Percentiles rank a stretch among this genome's conserved stretches.
Conservation (phyloP, 2,797 vertebrate genomes). For the Gymnothorax javanicus region DNA sequence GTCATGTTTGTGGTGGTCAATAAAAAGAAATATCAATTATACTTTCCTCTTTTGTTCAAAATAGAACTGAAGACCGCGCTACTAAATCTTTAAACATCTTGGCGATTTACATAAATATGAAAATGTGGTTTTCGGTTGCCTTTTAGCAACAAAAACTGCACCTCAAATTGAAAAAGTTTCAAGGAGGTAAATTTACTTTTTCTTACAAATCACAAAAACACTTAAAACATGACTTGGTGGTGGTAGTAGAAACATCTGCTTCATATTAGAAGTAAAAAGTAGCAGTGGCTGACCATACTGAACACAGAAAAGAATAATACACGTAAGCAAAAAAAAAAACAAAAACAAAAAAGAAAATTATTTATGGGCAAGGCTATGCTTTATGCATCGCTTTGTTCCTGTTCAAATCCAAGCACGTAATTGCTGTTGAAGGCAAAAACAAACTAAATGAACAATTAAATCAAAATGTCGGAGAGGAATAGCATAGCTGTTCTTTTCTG, state of each 20-base stretch:
- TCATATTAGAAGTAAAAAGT: not conserved
- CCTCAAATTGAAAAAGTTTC: not conserved
- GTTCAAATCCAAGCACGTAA: not conserved
- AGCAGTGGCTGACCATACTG: not conserved
- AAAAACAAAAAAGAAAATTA: no score
- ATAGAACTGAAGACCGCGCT: not conserved
- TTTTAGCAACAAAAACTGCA: not conserved
- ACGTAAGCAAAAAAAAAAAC: not conserved
- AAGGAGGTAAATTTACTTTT: not conserved
- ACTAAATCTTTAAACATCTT: not conserved
- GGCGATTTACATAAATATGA: not conserved
- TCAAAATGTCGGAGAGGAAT: not conserved
- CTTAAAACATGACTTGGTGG: not conserved
- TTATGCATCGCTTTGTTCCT: not conserved
- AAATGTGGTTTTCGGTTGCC: not conserved
- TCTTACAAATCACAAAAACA: not conserved
- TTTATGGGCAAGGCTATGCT: not conserved
- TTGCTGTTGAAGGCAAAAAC: not conserved
- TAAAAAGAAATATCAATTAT: not conserved
- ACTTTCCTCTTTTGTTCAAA: not conserved
- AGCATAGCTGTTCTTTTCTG: constrained; percentile 11
- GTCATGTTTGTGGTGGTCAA: not conserved
- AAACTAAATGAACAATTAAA: not conserved
- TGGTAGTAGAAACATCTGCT: not conserved
- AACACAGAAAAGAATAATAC: not conserved